phyloP scores from a whole-genome alignment of 2,797 vertebrate species.

The Sebastes variabilis region DNA sequence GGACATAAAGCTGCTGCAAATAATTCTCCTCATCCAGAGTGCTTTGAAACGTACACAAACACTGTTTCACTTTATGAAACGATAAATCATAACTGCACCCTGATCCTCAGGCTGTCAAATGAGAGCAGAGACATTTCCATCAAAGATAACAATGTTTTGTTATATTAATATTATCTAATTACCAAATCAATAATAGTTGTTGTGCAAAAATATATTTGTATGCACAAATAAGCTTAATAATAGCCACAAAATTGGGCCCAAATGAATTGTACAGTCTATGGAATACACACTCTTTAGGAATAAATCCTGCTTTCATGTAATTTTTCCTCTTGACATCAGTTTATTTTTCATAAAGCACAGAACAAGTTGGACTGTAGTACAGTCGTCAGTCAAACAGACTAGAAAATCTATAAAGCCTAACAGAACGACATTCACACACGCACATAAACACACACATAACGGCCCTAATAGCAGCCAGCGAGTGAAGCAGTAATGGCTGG shows the following conservation, averaged over 20 bases:
- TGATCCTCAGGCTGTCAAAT: neutral
- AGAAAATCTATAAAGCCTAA: slow-evolving; percentile 35
- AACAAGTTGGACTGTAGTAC: neutral
- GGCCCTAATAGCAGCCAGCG: slow-evolving; percentile 24
- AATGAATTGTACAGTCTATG: neutral
- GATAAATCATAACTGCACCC: neutral
- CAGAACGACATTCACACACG: neutral
- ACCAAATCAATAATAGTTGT: neutral
- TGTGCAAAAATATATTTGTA: neutral
- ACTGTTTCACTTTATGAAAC: neutral
- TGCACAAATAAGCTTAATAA: neutral
- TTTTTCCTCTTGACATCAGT: neutral
- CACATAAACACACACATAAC: neutral
- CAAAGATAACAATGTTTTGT: neutral
- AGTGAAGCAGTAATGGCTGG: slow-evolving; percentile 32
- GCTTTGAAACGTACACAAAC: neutral
- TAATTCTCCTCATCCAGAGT: neutral
- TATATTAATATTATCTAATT: too few species aligned
- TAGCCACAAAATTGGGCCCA: neutral
- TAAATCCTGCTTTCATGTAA: neutral
- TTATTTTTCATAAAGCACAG: neutral
- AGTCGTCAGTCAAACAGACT: neutral
- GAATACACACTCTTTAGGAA: neutral
- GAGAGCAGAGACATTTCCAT: neutral
- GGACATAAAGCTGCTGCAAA: neutral